Base-by-base conservation (phyloP, 2,797 vertebrate species). In the Merluccius polli region DNA sequence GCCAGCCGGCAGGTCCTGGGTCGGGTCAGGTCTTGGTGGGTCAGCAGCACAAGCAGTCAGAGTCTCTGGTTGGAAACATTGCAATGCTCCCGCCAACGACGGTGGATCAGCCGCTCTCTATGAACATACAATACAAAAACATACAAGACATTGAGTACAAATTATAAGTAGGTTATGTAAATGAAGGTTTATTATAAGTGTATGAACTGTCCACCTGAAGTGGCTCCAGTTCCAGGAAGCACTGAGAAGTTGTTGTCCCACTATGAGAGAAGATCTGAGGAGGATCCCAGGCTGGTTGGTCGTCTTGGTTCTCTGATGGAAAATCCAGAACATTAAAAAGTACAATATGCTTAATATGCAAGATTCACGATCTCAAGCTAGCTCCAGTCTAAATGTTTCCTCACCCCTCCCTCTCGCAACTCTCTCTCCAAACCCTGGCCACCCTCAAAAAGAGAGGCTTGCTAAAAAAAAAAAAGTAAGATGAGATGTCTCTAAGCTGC, bases 11-110 rank as follows among this genome's bases (percentile, higher is more conserved):
- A 77, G 73, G 29, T 80, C 68, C 27, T 71, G 74, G 38, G 73
- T 70, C 44, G 70, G 79, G 70, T 87, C 84, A 32, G 73, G 77
- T 24, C 73, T n/a, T 35, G 33, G 33, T 35, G 33, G 33, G 33
- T 35, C n/a, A n/a, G n/a, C 33, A 33, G 69, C 76, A 31, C 72
- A 86, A n/a, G 80, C 82, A 35, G 82, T 85, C 30, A 88, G 78
- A 70, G 82, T 87, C 71, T 88, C 84, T 4, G 85, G 85, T 48
- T 87, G 84, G 35, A 72, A 78, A 52, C n/a, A 15, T 63, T 59
- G 70, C 15, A 32, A 70, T 33, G 65, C n/a, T 29, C 87, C 74
- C 31, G 82, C 77, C 29, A 71, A 69, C 52, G 70, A 69, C 0
- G 65, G 74, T 9, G 41, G 41, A 30, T 84, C 79, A 44, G 32